phyloP scores from a whole-genome alignment of 2,888 invertebrate species.

The Tenthredo amoena region DNA sequence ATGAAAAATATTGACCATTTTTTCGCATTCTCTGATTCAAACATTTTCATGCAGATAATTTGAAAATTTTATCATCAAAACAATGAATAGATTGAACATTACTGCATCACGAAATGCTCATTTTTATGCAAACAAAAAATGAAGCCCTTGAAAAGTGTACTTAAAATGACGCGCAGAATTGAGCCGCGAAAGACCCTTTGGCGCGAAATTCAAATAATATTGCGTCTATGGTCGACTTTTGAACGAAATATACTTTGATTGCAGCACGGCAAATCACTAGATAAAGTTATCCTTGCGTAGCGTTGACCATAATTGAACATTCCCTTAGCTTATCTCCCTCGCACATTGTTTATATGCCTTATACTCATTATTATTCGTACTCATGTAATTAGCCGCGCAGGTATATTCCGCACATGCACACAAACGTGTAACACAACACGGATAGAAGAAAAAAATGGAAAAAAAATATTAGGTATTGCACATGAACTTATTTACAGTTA shows the following conservation, averaged over 20 bases:
- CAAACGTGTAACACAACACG: constrained; percentile 18
- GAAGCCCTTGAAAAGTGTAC: not conserved
- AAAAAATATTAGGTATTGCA: constrained; percentile 19
- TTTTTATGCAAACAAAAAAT: not conserved
- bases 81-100: not conserved
- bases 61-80: not conserved
- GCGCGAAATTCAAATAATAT: constrained; percentile 36
- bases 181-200: not conserved
- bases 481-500: constrained; percentile 57
- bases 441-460: constrained; percentile 15
- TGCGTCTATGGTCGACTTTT: not conserved
- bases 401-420: constrained; percentile 17
- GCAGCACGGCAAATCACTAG: not conserved
- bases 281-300: not conserved
- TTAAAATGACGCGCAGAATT: not conserved
- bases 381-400: not conserved
- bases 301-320: not conserved
- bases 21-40: not conserved
- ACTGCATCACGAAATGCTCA: not conserved
- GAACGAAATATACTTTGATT: not conserved
- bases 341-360: not conserved
- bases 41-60: not conserved
- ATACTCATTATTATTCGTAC: not conserved
- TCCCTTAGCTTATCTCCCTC: not conserved
- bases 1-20: not conserved